These are phyloP conservation scores for Lepilemur ruficaudatus DNA, from an alignment of 2,797 vertebrate genomes.

Conservation along the genomic window DNA sequence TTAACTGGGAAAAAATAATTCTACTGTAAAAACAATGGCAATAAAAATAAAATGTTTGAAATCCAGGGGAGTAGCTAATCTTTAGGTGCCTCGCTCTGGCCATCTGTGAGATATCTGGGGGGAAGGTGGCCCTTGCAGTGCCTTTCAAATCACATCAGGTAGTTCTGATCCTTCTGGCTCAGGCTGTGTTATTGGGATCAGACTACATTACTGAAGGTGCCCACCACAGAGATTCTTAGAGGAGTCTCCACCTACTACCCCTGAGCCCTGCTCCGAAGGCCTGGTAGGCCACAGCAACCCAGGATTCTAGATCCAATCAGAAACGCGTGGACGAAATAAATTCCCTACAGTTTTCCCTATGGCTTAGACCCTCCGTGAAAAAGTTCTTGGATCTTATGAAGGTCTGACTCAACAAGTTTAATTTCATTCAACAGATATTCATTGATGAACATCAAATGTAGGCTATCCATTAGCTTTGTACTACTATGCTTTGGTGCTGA, in stretches of 20 bases:
- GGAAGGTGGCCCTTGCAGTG: fast-evolving
- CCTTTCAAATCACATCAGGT: neutral
- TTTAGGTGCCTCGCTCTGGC: neutral
- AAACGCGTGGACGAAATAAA: neutral
- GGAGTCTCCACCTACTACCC: neutral
- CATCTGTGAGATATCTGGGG: neutral
- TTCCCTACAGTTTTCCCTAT: neutral
- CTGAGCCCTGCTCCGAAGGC: neutral
- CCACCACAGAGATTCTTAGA: neutral
- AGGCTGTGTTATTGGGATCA: neutral
- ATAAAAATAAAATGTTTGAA: constrained; percentile 9
- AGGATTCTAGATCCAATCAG: neutral
- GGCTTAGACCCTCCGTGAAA: neutral
- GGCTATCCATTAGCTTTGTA: neutral
- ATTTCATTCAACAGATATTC: neutral
- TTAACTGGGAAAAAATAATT: neutral
- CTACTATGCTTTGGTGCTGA: neutral
- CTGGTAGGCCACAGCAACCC: neutral
- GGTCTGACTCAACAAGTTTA: neutral
- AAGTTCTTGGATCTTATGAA: neutral
- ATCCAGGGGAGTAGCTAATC: neutral
- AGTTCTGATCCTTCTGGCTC: neutral
- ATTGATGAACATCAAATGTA: neutral
- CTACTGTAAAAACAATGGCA: neutral
- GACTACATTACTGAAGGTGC: neutral